These are phyloP conservation scores for Cheilosia scutellata DNA, from an alignment of 2,888 invertebrate genomes.

Conservation along the genomic window DNA sequence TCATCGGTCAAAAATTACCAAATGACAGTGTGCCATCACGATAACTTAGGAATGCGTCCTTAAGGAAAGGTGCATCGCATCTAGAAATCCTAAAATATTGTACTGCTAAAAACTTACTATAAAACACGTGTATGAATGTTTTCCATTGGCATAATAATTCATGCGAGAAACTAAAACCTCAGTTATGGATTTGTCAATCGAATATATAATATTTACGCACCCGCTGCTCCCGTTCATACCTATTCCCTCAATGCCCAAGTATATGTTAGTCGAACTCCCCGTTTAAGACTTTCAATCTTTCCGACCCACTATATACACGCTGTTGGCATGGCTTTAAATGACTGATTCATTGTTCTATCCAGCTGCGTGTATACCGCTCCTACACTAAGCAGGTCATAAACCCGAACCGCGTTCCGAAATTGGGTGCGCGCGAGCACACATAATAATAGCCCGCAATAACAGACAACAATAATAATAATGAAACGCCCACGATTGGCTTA, in stretches of 20 bases:
- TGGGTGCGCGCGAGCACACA: conserved; percentile 74
- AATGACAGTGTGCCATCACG: no score
- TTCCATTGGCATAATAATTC: no score
- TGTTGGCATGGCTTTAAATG: conserved; percentile 56
- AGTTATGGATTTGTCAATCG: no score
- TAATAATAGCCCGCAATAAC: conserved; percentile 68
- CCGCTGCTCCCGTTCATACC: no score
- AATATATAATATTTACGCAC: no score
- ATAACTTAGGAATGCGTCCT: no score
- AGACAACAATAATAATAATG: conserved; percentile 74
- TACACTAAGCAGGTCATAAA: conserved; percentile 71
- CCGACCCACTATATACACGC: conserved; percentile 29
- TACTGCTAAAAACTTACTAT: no score
- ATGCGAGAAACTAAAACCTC: no score
- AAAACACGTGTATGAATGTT: no score
- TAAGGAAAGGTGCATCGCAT: no score
- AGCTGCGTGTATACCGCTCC: conserved; percentile 75
- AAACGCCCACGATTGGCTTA: conserved; percentile 67
- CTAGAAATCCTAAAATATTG: no score
- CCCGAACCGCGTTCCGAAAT: conserved; percentile 65
- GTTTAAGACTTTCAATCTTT: not conserved
- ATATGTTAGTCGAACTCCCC: conserved; percentile 25
- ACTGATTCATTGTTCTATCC: conserved; percentile 75
- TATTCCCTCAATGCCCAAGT: not conserved
- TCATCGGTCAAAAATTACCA: no score